Evolutionary conservation across 2,113 vertebrate genomes (phyloP).

Genomic region (Python bivittatus): DNA sequence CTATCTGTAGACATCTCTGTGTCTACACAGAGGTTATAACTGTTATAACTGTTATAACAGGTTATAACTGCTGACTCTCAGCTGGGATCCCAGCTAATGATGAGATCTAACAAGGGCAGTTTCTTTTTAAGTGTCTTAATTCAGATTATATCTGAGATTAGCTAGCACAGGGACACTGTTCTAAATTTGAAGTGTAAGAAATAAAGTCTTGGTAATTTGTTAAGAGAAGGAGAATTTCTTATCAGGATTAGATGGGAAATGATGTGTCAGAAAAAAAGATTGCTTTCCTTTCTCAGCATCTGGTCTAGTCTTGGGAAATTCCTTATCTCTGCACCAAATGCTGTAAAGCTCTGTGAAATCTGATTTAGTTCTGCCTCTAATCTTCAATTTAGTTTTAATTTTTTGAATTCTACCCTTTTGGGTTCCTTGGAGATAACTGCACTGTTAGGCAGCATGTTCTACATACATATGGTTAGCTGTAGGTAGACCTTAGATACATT

Average conservation of each 20-base stretch:
- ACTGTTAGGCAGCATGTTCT: not conserved
- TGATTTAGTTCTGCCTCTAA: not conserved
- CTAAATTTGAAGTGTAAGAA: not conserved
- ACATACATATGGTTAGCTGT: not conserved
- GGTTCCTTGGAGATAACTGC: not conserved
- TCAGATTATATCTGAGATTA: not conserved
- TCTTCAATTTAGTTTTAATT: slow-evolving; percentile 21
- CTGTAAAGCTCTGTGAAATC: not conserved
- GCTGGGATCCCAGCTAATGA: not conserved
- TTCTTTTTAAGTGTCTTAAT: not conserved
- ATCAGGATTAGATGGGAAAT: not conserved
- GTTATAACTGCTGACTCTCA: not conserved
- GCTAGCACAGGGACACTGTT: not conserved
- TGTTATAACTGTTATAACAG: too few species aligned
- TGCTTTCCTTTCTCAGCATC: not conserved
- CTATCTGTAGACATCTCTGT: not conserved
- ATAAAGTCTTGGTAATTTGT: not conserved
- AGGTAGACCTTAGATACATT: not conserved
- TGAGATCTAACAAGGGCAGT: not conserved
- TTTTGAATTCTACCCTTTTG: not conserved
- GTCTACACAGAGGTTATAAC: too few species aligned
- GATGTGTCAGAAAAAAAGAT: not conserved
- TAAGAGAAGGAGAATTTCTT: slow-evolving; percentile 5
- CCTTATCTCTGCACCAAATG: not conserved
- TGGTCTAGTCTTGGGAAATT: not conserved